Evolutionary conservation across 2,797 vertebrate species (phyloP), one percentile per base, ranked within the genome.

Genomic region (Glossophaga mutica): DNA sequence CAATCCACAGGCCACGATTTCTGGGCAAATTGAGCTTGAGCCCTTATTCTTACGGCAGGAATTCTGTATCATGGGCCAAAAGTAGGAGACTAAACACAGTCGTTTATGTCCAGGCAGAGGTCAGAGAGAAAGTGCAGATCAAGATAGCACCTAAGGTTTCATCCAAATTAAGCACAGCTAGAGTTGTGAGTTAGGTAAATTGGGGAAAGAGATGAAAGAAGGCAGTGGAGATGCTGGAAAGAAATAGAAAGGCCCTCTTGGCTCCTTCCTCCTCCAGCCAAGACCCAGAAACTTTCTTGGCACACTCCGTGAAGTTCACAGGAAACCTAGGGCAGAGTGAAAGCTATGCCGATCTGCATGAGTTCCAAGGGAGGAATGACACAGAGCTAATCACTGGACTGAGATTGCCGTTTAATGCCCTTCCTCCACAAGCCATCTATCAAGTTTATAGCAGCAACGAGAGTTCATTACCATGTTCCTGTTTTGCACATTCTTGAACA

Each of bases 391-490:
- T 96, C 96, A 93, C 83, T 71, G 52, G 59, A 42, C 90, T 94
- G 82, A 97, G 94, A 90, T 32, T 95, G 76, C 90, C 78, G 76
- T 32, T 85, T 93, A 93, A 77, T 87, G 91, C n/a, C 87, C 87
- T 91, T 95, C 91, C 83, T 92, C 82, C 87, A 57, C 32, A 94
- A 95, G 44, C 46, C 67, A 94, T 91, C 91, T 90, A 96, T 97
- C 94, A 95, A 71, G 19, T 96, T 96, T 96, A 97, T 48, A 90
- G 95, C 94, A 93, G 78, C 94, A 92, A 91, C 85, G 91, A 70
- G 90, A 95, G 85, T 95, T 97, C 95, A 97, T 97, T 97, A 96
- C 85, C 83, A 81, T 96, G 77, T 87, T 89, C 94, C 92, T 82
- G 70, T 95, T 96, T 94, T 95, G 97, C 95, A 95, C 95, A 96